Conservation (phyloP, 2,797 vertebrate species). For the Rhinella marina region DNA sequence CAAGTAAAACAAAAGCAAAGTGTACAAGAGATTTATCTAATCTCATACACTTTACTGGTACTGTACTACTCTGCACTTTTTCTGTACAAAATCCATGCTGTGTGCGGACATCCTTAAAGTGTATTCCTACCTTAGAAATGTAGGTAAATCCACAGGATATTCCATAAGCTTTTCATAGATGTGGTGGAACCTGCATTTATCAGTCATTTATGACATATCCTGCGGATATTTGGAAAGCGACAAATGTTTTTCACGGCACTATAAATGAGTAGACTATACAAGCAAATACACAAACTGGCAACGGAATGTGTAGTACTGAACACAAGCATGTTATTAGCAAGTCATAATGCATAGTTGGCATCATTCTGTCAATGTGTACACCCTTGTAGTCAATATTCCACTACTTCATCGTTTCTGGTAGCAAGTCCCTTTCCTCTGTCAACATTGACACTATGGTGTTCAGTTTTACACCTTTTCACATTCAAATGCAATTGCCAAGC, state of each 20-base stretch:
- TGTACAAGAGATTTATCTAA: no score
- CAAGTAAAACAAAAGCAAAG: no score
- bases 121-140: no score
- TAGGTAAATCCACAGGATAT: no score
- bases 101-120: no score
- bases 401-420: background rate
- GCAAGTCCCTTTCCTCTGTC: conserved; percentile 20
- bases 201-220: no score
- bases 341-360: background rate
- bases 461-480: conserved; percentile 16
- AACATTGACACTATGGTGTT: conserved; percentile 21
- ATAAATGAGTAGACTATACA: background rate
- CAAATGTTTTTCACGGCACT: background rate
- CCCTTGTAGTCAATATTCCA: background rate
- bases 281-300: background rate
- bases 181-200: no score
- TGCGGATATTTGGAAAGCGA: background rate
- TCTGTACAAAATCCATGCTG: no score
- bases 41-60: no score
- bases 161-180: no score
- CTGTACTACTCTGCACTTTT: no score
- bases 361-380: background rate
- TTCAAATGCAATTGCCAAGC: conserved; percentile 22
- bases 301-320: no score
- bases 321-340: background rate